Evolutionary conservation across 2,797 vertebrate species (phyloP).

Genomic region (Megalops cyprinoides): DNA sequence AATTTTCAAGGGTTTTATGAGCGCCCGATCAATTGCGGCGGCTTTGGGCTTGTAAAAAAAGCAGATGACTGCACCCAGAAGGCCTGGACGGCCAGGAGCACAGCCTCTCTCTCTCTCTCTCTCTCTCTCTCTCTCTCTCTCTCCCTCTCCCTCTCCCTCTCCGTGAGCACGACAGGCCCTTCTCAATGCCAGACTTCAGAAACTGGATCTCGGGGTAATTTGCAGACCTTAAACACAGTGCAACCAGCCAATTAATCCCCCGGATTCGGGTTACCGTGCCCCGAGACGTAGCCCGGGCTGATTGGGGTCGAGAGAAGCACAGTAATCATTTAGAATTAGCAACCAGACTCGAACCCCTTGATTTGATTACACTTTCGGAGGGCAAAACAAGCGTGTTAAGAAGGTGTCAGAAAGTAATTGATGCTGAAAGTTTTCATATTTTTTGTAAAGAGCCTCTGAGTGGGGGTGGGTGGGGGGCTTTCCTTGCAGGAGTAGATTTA

Average conservation of each 20-base stretch:
- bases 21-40: not conserved
- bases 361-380: not conserved
- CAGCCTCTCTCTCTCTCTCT: conserved; percentile 18
- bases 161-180: conserved; percentile 27
- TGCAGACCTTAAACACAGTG: conserved; percentile 58
- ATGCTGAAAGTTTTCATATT: not conserved
- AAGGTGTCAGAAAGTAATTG: conserved; percentile 8
- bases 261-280: conserved; percentile 56
- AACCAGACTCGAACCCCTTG: conserved; percentile 6
- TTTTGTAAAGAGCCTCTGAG: not conserved
- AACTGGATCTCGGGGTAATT: conserved; percentile 53
- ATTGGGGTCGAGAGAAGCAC: conserved; percentile 44
- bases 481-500: not conserved
- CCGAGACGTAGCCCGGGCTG: conserved; percentile 52
- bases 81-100: not conserved
- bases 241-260: conserved; percentile 58
- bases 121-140: conserved; percentile 20
- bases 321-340: conserved; percentile 51
- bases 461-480: too few relatives aligned
- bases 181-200: conserved; percentile 37
- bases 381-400: not conserved
- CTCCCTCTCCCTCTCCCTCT: conserved; percentile 24
- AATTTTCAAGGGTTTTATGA: not conserved
- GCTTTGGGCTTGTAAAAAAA: not conserved
- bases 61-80: too few relatives aligned